Evolutionary conservation across 2,888 invertebrate species (phyloP).

Genomic region (Idaea straminata): DNA sequence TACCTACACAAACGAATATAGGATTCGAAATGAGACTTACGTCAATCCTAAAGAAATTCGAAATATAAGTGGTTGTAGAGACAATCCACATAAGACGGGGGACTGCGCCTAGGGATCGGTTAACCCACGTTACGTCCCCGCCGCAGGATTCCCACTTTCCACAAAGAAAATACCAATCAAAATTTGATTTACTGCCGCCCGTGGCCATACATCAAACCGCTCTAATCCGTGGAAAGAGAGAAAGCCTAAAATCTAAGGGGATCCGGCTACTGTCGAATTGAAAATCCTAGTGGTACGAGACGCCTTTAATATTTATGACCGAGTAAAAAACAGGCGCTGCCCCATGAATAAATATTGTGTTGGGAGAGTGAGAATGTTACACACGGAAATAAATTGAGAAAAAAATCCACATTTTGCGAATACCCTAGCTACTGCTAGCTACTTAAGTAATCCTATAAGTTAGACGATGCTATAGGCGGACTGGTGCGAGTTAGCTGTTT

Average conservation of each 20-base stretch:
- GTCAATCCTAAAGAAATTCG: slow-evolving; percentile 56
- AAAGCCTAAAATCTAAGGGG: slow-evolving; percentile 73
- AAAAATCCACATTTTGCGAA: background rate
- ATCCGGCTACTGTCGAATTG: slow-evolving; percentile 69
- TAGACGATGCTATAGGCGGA: background rate
- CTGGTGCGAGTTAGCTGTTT: background rate
- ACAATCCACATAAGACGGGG: slow-evolving; percentile 61
- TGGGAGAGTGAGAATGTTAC: slow-evolving; percentile 17
- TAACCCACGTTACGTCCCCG: slow-evolving; percentile 71
- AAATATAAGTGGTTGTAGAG: slow-evolving; percentile 44
- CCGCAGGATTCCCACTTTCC: slow-evolving; percentile 69
- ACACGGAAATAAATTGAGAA: background rate
- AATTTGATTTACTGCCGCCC: slow-evolving; percentile 80
- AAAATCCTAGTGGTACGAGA: slow-evolving; percentile 66
- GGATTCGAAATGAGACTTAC: slow-evolving; percentile 31
- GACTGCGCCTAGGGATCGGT: slow-evolving; percentile 69
- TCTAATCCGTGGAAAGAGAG: slow-evolving; percentile 73
- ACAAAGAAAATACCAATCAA: slow-evolving; percentile 80
- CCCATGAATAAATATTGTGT: slow-evolving; percentile 65
- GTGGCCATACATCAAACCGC: slow-evolving; percentile 74
- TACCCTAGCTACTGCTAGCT: background rate
- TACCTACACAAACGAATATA: slow-evolving; percentile 8
- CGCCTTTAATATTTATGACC: slow-evolving; percentile 73
- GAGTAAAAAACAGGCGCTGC: slow-evolving; percentile 60
- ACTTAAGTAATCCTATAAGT: background rate